Base-by-base conservation (phyloP, 2,113 vertebrate genomes). In the Collichthys lucidus region DNA sequence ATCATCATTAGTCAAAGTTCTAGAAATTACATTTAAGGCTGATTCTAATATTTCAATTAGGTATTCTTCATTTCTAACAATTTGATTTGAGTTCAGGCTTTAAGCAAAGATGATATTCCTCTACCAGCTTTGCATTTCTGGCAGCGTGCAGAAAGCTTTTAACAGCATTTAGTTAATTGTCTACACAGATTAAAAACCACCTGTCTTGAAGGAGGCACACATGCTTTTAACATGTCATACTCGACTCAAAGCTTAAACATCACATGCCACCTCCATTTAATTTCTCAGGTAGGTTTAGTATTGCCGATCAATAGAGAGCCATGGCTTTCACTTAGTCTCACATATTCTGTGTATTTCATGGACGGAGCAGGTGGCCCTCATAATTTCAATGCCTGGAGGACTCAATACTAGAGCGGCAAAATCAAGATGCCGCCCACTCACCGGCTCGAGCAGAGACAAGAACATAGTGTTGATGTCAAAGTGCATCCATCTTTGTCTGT, bases 401-500 rank as follows among this genome's bases (percentile, higher is more conserved):
- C 74, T 84, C 40, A 49, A 49, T 35, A 49, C 47, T 10, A 3
- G 29, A 50, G 49, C 15, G 2, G 50, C 42, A 47, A 40, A 67
- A 61, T 77, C 52, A 22, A 77, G 24, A 56, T 4, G 47, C 79
- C 81, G 12, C 86, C 82, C 78, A 78, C 79, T 80, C 79, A 2
- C 49, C 42, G 50, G 72, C 77, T 68, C 2, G 4, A 64, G 29
- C 44, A 15, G 0, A 15, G 65, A 72, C 31, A 44, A 40, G 52
- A 69, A 80, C 56, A 75, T 52, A 82, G 68, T 29, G 80, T 66
- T 10, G 29, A 79, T 79, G 86, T 89, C 77, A 78, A 22, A 82
- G 84, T 52, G 73, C 16, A 14, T 80, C 80, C 61, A 55, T 92
- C 88, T 91, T 85, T 75, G 80, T 88, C 76, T 61, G 60, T 78